Base-by-base conservation (phyloP, 2,888 invertebrate genomes). In the Drosophila sordidula region DNA sequence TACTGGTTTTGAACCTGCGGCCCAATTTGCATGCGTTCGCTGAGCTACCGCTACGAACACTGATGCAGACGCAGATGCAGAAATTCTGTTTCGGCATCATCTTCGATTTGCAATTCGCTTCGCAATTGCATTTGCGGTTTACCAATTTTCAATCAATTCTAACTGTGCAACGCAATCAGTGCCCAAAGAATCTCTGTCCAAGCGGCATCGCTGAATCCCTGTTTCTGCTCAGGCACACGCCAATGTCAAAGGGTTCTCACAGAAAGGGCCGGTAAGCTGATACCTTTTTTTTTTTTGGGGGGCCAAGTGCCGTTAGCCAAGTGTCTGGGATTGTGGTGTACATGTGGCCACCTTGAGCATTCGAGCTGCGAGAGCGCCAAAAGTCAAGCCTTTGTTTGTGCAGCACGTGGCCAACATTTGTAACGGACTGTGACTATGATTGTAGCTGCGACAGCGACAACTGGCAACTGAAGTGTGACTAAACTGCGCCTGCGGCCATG, bases 111-210 rank as follows among this genome's bases (percentile, higher is more conserved):
- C 86, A 82, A 82, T 82, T 82, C 81, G 81, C 68, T 69, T 41
- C 78, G 86, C 86, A 82, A 84, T 84, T 84, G 84, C 73, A 83
- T 83, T 78, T 82, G 82, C 82, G 82, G 82, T 71, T 80, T 70
- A 68, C 68, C 75, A 73, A 80, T 82, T 82, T 82, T 80, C 86
- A 82, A 82, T 82, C 86, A 82, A 82, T 82, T 64, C 86, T 82
- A 82, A 82, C 82, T 82, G 82, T 86, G 83, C 73, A 66, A 57
- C 50, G 59, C 78, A 78, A 74, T 77, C 75, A 82, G 59, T 32
- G 47, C 22, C 56, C 29, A 6, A 58, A 32, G 38, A 29, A 29
- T 29, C 29, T 3, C 29, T 64, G 16, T 25, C 16, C 47, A 65
- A 44, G 26, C 34, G n/a, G 25, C 72, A 61, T 56, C n/a, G n/a